Conservation (phyloP, 2,113 vertebrate genomes). For the Prunella himalayana region DNA sequence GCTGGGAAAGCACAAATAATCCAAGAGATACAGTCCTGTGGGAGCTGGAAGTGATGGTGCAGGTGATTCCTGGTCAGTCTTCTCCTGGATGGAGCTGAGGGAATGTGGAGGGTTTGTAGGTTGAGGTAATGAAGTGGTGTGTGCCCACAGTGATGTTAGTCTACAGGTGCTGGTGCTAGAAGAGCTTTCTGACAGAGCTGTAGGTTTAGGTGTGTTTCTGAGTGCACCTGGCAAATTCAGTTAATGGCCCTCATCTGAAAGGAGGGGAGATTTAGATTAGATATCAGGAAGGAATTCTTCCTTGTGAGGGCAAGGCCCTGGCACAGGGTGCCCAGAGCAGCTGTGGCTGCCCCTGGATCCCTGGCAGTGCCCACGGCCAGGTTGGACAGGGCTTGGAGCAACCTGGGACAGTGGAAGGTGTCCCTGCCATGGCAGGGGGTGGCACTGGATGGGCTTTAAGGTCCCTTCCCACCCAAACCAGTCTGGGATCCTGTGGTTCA, state of each 20-base stretch:
- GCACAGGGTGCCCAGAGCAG: not conserved
- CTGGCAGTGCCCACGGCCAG: not conserved
- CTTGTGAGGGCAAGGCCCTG: fast-evolving
- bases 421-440: not conserved
- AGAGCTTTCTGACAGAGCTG: not conserved
- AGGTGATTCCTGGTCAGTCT: not conserved
- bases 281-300: not conserved
- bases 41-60: not conserved
- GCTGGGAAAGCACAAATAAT: not conserved
- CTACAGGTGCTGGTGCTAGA: not conserved
- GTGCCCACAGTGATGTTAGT: not conserved
- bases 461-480: not conserved
- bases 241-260: not conserved
- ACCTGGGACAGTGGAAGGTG: fast-evolving
- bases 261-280: not conserved
- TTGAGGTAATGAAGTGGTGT: fast-evolving
- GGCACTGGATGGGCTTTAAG: fast-evolving
- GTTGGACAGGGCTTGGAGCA: fast-evolving
- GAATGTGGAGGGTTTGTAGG: not conserved
- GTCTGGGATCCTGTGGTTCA: not conserved
- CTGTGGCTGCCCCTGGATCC: not conserved
- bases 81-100: not conserved
- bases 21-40: not conserved
- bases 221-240: not conserved
- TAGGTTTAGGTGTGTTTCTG: not conserved